These are phyloP conservation scores for Athrips mouffetella DNA, from an alignment of 2,888 invertebrate species.

Conservation along the genomic window DNA sequence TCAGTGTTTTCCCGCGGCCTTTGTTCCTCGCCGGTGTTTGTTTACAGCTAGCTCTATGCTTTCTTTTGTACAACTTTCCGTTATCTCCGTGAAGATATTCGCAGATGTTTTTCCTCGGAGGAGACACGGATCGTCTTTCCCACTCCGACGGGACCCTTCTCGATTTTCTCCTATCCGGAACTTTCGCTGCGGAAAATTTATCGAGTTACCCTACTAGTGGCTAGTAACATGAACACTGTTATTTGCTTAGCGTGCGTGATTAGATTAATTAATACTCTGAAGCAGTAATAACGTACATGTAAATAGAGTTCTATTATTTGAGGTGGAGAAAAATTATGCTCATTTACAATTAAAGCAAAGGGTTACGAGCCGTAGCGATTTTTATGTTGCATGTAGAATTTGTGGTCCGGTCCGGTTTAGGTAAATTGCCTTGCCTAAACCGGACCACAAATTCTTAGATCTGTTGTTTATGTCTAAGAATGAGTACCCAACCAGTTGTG, in stretches of 20 bases:
- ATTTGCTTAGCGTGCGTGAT: slow-evolving; percentile 44
- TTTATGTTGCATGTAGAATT: background rate
- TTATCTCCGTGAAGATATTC: slow-evolving; percentile 53
- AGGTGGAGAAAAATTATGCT: background rate
- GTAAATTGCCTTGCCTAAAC: no score
- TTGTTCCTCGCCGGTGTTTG: slow-evolving; percentile 32
- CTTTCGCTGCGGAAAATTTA: slow-evolving; percentile 49
- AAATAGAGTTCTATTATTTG: slow-evolving; percentile 1
- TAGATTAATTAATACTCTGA: slow-evolving; percentile 41
- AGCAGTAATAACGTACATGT: slow-evolving; percentile 3
- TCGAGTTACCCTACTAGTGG: slow-evolving; percentile 31
- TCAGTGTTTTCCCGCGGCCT: slow-evolving; percentile 35
- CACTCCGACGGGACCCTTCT: slow-evolving; percentile 40
- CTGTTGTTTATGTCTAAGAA: no score
- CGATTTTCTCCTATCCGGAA: slow-evolving; percentile 47
- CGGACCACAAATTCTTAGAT: no score
- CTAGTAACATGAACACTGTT: slow-evolving; percentile 44
- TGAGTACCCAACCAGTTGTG: no score
- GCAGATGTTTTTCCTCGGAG: slow-evolving; percentile 57
- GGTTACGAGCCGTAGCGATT: background rate
- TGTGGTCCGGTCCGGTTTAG: no score
- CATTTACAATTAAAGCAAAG: slow-evolving; percentile 1
- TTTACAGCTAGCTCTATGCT: slow-evolving; percentile 42
- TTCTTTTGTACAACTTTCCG: slow-evolving; percentile 25
- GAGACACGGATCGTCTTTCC: slow-evolving; percentile 56